These are phyloP conservation scores for Ceraclea dissimilis DNA, from an alignment of 2,888 invertebrate genomes.

Conservation along the genomic window DNA sequence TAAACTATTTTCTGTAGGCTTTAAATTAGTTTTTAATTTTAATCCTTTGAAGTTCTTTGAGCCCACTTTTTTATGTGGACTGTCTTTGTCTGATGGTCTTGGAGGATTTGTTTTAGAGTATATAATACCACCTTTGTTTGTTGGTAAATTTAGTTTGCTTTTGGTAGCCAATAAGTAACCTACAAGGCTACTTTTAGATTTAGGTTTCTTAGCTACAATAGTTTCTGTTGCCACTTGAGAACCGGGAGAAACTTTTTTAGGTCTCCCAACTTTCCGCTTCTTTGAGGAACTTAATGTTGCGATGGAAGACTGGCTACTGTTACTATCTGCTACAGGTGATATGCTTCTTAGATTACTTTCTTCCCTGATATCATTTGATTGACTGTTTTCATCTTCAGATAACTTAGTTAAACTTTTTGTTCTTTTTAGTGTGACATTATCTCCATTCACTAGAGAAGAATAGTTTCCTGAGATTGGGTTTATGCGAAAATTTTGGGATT, in stretches of 20 bases:
- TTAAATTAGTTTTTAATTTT: constrained; percentile 21
- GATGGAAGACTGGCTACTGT: constrained; percentile 23
- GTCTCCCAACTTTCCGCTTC: constrained; percentile 76
- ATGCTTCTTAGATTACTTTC: constrained; percentile 30
- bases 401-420: constrained; percentile 13
- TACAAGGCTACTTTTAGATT: constrained; percentile 58
- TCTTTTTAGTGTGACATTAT: constrained; percentile 6
- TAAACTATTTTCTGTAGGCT: constrained; percentile 17
- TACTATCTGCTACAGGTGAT: constrained; percentile 43
- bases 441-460: constrained; percentile 11
- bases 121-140: constrained; percentile 40
- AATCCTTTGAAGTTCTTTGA: constrained; percentile 19
- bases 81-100: constrained; percentile 34
- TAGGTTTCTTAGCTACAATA: constrained; percentile 74
- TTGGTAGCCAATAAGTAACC: constrained; percentile 59
- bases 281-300: constrained; percentile 47
- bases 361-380: constrained; percentile 10
- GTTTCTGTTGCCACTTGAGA: constrained; percentile 65
- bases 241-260: constrained; percentile 58
- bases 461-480: constrained; percentile 16
- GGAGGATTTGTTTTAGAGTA: constrained; percentile 49
- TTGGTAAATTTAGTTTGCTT: constrained; percentile 49
- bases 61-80: constrained; percentile 19
- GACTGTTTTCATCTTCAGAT: constrained; percentile 21
- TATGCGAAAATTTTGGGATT: constrained; percentile 8